Base-by-base conservation (phyloP, 1,140 invertebrate species). In the Hycleus cichorii region DNA sequence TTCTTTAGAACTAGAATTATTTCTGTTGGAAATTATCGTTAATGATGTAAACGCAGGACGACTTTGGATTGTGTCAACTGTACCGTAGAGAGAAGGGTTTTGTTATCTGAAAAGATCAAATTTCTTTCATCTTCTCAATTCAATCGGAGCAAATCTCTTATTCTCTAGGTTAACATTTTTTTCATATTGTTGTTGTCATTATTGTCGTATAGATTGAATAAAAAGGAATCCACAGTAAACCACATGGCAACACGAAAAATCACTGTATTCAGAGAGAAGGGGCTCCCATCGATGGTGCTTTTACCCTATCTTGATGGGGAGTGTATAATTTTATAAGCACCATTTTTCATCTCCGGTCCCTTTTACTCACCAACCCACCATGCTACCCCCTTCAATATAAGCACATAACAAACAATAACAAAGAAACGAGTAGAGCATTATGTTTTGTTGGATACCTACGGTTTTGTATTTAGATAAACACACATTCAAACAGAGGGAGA, bases 21-120 rank as follows among this genome's bases (percentile, higher is more conserved):
- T 18, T 18, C 0, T 18, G 18, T 18, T 18, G 18, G 18, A 18
- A 18, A 18, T 18, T 18, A 18, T 18, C 18, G 18, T 18, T 18
- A 18, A 18, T 18, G 18, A 18, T 18, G 18, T 18, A 18, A 18
- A 18, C 1, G 18, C 1, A 32, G 4, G 32, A 32, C 4, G 32
- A 49, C 4, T 32, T 49, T 9, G 7, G 32, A 32, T 43, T 42
- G 49, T 26, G 39, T 38, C 49, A 26, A 52, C 42, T 53, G 51
- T 53, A 46, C 25, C 18, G 8, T 18, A 18, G 18, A 25, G 47
- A 25, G 26, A 52, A 27, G 50, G 50, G 11, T 51, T 32, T 58
- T 58, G 57, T 50, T 58, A 58, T 58, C 57, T 58, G 46, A 58
- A 58, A 52, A 58, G 57, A 58, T 58, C 57, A 46, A 47, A 45